A percentile compares a stretch with the other conserved stretches of the same genome.
These are phyloP conservation scores for Paragorgia papillata DNA, from an alignment of 92 coral and sea anemone species.

Conservation along the genomic window DNA sequence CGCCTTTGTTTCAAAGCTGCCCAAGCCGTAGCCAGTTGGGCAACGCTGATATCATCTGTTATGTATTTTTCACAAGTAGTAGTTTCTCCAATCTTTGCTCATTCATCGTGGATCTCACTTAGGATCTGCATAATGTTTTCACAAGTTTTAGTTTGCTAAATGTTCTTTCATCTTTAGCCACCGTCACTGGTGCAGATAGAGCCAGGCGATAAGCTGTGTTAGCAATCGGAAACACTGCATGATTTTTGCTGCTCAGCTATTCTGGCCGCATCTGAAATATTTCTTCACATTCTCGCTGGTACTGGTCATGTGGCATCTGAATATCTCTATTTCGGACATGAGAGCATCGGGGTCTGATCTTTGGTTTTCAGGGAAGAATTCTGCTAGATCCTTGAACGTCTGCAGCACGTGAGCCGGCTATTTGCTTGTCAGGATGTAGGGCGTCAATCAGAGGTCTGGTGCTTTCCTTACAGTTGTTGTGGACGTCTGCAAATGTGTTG, in stretches of 20 bases:
- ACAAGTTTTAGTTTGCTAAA: neutral
- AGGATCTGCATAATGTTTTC: neutral
- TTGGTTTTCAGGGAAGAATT: neutral
- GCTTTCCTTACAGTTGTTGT: neutral
- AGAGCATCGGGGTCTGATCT: conserved; percentile 5
- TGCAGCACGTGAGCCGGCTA: neutral
- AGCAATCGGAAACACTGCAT: neutral
- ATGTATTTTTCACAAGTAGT: conserved; percentile 22
- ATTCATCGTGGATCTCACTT: too few species aligned
- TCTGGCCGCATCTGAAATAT: neutral
- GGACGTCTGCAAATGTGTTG: neutral
- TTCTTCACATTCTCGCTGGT: too few species aligned
- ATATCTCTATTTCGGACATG: too few species aligned
- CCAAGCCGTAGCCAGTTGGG: too few species aligned
- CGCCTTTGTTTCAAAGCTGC: conserved; percentile 2
- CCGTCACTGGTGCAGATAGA: conserved; percentile 13
- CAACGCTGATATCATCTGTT: neutral
- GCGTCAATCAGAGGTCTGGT: neutral
- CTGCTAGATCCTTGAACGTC: neutral
- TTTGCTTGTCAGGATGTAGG: neutral
- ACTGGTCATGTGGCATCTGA: neutral
- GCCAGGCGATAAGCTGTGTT: conserved; percentile 17
- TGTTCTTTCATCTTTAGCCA: conserved; percentile 7
- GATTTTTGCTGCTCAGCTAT: conserved; percentile 2
- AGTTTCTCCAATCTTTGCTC: conserved; percentile 15